These are phyloP conservation scores for Haliaeetus leucogaster DNA, from an alignment of 2,113 vertebrate species.

Conservation along the genomic window DNA sequence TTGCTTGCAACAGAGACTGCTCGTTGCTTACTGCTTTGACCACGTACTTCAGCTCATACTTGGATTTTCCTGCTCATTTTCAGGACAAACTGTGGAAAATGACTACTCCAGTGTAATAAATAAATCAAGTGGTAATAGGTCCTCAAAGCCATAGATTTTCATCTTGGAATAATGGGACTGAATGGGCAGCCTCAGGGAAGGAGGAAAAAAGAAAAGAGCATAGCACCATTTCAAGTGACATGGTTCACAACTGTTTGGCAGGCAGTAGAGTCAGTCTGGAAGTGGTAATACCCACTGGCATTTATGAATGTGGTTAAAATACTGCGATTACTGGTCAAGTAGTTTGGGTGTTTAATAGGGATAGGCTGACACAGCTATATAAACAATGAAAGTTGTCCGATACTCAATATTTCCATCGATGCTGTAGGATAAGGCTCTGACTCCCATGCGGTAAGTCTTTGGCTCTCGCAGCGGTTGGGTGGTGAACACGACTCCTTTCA, in stretches of 20 bases:
- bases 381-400: constrained; percentile 96
- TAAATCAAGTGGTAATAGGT: constrained; percentile 58
- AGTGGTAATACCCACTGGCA: background rate
- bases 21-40: background rate
- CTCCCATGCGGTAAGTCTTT: constrained; percentile 90
- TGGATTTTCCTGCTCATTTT: background rate
- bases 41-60: background rate
- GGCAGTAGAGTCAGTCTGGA: background rate
- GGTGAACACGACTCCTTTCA: constrained; percentile 94
- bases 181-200: background rate
- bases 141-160: background rate
- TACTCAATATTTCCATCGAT: constrained; percentile 86
- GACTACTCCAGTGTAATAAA: constrained; percentile 77
- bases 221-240: constrained; percentile 55
- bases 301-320: background rate
- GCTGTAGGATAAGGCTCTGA: constrained; percentile 87
- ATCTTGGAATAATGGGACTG: background rate
- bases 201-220: background rate
- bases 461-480: constrained; percentile 80
- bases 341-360: constrained; percentile 81
- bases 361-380: constrained; percentile 93
- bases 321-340: background rate
- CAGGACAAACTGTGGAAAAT: constrained; percentile 37
- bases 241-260: background rate
- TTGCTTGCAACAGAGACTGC: background rate